Evolutionary conservation across 2,888 invertebrate genomes (phyloP), one percentile per base, ranked within the genome.

Genomic region (Scaptomyza polygonia): DNA sequence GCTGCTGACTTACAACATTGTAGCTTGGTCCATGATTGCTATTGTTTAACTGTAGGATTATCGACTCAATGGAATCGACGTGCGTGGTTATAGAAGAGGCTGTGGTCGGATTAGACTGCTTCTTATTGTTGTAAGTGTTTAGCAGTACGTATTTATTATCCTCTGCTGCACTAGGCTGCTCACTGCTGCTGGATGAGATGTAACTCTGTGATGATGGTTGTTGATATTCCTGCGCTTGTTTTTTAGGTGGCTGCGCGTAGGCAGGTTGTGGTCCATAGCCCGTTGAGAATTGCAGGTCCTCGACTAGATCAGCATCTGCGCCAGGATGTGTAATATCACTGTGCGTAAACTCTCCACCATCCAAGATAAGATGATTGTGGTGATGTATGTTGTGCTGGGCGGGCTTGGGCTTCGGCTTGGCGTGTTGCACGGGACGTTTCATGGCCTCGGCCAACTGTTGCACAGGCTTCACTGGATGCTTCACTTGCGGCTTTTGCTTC

Each of bases 11-110:
- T 1, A 89, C 84, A 29, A 90, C 84, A 56, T 88, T 89, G 59
- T 92, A 92, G 32, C 87, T 76, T 5, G 92, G 92, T 0, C 92
- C 92, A 43, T 90, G 90, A 63, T 86, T 91, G 4, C 90, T 90
- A 48, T 92, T 92, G 85, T 95, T 95, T 9, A 95, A 88, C 93
- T 95, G 94, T 77, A 94, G 93, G 61, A 95, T 93, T 5, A 95
- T 95, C 48, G 94, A 93, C 16, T 93, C 93, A 52, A 93, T 93
- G 0, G 93, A 93, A 65, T 93, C 92, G 39, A 93, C 93, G 47
- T 91, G 91, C 0, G 88, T 93, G 88, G 77, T 92, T 79, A 68
- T 90, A 65, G 77, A 93, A 0, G 89, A 85, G 1, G 84, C 69
- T 0, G 91, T 89, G 1, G 91, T 90, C 11, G 89, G 85, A 18